Conservation (phyloP, 2,888 invertebrate genomes). For the Tineola bisselliella region DNA sequence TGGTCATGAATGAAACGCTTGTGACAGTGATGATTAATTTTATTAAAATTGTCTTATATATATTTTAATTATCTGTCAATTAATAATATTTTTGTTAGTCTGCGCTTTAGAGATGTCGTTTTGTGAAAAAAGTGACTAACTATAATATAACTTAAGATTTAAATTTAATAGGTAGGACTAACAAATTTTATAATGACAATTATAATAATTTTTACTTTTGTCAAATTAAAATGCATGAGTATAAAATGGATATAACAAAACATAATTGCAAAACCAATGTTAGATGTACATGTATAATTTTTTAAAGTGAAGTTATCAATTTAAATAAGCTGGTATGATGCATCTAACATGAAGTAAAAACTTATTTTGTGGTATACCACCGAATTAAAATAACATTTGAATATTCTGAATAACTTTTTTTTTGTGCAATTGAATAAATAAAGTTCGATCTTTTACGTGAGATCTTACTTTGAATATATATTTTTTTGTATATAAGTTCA, state of each 20-base stretch:
- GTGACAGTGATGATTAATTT: constrained; percentile 10
- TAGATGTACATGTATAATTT: not conserved
- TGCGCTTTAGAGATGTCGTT: constrained; percentile 13
- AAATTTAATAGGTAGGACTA: constrained; percentile 22
- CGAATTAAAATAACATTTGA: not conserved
- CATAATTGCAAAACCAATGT: not conserved
- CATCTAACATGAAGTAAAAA: not conserved
- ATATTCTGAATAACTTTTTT: not conserved
- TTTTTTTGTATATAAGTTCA: constrained; percentile 16
- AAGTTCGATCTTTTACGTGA: not conserved
- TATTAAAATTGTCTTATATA: constrained; percentile 14
- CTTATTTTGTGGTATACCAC: constrained; percentile 6
- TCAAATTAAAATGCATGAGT: not conserved
- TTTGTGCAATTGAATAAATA: constrained; percentile 9
- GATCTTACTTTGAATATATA: constrained; percentile 15
- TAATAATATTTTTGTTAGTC: constrained; percentile 11
- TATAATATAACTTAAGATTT: constrained; percentile 15
- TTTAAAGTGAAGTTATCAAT: not conserved
- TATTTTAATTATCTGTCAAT: constrained; percentile 14
- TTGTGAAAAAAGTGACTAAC: constrained; percentile 15
- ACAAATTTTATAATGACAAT: constrained; percentile 20
- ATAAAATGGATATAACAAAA: not conserved
- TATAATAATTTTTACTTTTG: not conserved
- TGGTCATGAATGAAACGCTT: constrained; percentile 4
- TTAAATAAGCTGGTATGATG: not conserved